Evolutionary conservation across 2,797 vertebrate species (phyloP).

Genomic region (Acanthurus lineatus): DNA sequence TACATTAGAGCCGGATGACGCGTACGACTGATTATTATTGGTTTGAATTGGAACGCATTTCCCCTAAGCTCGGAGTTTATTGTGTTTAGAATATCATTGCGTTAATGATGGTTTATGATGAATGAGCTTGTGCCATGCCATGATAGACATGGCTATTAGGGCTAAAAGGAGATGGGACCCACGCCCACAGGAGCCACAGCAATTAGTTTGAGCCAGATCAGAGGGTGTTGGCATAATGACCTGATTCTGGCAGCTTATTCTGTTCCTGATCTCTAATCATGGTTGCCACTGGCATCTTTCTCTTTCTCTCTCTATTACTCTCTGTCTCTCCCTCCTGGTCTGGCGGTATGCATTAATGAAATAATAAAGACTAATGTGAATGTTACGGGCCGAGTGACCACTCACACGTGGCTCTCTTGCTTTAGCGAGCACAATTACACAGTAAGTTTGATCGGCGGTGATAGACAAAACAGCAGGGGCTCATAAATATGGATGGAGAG

Average conservation of each 20-base stretch:
- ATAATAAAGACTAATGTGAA: slow-evolving; percentile 82
- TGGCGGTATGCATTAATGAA: slow-evolving; percentile 79
- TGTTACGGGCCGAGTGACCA: slow-evolving; percentile 78
- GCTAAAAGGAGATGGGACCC: slow-evolving; percentile 65
- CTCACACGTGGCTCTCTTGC: slow-evolving; percentile 84
- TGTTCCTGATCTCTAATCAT: slow-evolving; percentile 71
- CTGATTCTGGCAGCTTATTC: slow-evolving; percentile 75
- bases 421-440: slow-evolving; percentile 90
- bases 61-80: slow-evolving; percentile 50
- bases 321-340: slow-evolving; percentile 33
- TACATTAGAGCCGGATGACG: slow-evolving; percentile 40
- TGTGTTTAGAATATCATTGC: slow-evolving; percentile 61
- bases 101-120: slow-evolving; percentile 71
- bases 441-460: slow-evolving; percentile 92
- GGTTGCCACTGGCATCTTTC: slow-evolving; percentile 56
- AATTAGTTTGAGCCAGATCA: slow-evolving; percentile 80
- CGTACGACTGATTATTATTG: slow-evolving; percentile 47
- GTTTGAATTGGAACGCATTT: slow-evolving; percentile 50
- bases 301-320: slow-evolving; percentile 50
- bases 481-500: slow-evolving; percentile 96
- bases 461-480: slow-evolving; percentile 97
- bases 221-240: slow-evolving; percentile 78
- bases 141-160: slow-evolving; percentile 70
- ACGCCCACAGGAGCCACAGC: slow-evolving; percentile 69
- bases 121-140: slow-evolving; percentile 62